Base-by-base conservation (phyloP, 2,797 vertebrate species). In the Valencia hispanica region DNA sequence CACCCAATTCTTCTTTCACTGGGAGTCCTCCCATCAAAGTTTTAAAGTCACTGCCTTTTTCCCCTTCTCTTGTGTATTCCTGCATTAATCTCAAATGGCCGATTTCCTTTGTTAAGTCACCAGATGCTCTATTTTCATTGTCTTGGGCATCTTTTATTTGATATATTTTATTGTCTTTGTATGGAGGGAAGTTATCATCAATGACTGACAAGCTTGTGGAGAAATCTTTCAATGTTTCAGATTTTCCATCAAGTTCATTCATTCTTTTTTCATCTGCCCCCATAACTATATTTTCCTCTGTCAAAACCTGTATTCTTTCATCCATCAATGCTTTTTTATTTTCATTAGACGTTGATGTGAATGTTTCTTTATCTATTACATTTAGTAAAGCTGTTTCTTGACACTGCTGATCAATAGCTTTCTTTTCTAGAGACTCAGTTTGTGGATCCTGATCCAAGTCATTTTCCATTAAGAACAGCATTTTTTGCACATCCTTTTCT, bases 401-500 rank as follows among this genome's bases (percentile, higher is more conserved):
- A 61, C 57, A 61, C 30, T 61, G 15, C 8, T 61, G 32, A 20
- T 61, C 17, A 34, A 61, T 34, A 20, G 18, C 20, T 18, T 9
- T 18, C 34, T 34, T 34, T 61, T 61, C 32, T 9, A 61, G 34
- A 34, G 32, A 15, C 59, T 20, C 34, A 34, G 18, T 61, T 32
- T 18, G 59, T 34, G 32, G 27, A 2, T 1, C 34, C 30, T 61
- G 30, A 34, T 61, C 32, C 3, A 61, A 61, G 34, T 87, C 79
- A 8, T 72, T 91, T 74, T 65, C 34, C 82, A 55, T 22, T 85
- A 34, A 61, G 30, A 34, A 75, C 48, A 73, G 14, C 80, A 91
- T 83, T 5, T 88, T 87, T 81, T 89, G 88, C 70, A 92, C 85
- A 74, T 92, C 86, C 71, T 87, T 90, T 55, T 43, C 63, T 70